Percentiles rank a stretch among this genome's conserved stretches.
Evolutionary conservation across 1,140 invertebrate genomes (phyloP).

Genomic region (Lerema accius): DNA sequence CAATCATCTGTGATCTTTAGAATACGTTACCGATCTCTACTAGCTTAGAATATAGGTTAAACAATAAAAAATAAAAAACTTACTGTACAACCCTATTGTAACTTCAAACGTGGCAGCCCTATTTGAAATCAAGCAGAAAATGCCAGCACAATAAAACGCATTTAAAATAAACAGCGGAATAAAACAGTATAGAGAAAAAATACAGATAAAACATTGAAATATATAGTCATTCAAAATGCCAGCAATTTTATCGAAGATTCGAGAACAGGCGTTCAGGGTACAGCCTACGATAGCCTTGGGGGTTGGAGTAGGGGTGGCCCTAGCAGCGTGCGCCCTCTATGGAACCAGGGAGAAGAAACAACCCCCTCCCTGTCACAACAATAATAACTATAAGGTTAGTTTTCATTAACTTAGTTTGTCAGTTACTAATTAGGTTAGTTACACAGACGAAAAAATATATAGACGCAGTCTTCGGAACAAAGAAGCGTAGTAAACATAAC

Average conservation of each 20-base stretch:
- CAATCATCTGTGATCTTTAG: conserved; percentile 43
- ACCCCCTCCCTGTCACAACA: conserved; percentile 65
- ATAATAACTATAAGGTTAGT: conserved; percentile 77
- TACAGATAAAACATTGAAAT: conserved; percentile 1
- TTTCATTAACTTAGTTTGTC: too few relatives aligned
- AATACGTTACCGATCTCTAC: conserved; percentile 39
- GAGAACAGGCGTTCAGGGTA: conserved; percentile 75
- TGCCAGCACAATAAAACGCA: conserved; percentile 6
- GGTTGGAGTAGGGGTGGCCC: conserved; percentile 75
- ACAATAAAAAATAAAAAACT: too few relatives aligned
- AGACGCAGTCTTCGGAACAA: too few relatives aligned
- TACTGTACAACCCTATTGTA: too few relatives aligned
- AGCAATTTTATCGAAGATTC: conserved; percentile 72
- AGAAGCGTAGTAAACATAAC: too few relatives aligned
- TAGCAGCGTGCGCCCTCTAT: conserved; percentile 76
- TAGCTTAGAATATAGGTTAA: conserved; percentile 9
- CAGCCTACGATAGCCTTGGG: conserved; percentile 83
- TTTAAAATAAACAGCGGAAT: background rate
- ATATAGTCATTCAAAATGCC: conserved; percentile 60
- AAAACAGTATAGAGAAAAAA: conserved; percentile 23
- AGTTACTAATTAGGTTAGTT: too few relatives aligned
- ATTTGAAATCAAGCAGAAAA: too few relatives aligned
- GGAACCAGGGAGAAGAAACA: conserved; percentile 70
- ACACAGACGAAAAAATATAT: too few relatives aligned
- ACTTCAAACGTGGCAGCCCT: too few relatives aligned